These are phyloP conservation scores for Jaculus jaculus DNA, from an alignment of 2,113 vertebrate genomes.

Conservation along the genomic window DNA sequence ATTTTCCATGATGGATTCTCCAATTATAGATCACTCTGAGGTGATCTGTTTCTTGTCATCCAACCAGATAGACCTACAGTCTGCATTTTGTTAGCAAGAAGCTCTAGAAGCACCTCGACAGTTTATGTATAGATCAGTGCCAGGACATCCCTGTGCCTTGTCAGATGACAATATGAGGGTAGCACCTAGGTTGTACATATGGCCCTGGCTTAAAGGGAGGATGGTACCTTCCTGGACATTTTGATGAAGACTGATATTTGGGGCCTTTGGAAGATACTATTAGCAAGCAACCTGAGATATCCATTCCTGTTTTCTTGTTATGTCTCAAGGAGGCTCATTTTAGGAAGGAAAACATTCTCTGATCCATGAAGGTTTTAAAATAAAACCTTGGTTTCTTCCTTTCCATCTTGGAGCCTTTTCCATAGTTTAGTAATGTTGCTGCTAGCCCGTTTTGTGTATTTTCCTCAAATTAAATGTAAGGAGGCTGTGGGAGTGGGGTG, in stretches of 20 bases:
- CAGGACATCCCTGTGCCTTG: neutral
- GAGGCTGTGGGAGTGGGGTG: fast-evolving
- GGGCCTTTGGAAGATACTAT: neutral
- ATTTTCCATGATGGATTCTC: neutral
- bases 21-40: neutral
- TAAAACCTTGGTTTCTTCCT: neutral
- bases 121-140: neutral
- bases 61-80: neutral
- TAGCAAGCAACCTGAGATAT: neutral
- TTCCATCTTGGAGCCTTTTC: neutral
- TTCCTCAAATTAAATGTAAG: neutral
- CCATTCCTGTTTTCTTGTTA: neutral
- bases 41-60: neutral
- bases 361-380: neutral
- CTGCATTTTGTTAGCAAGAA: neutral
- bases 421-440: neutral
- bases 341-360: neutral
- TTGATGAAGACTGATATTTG: neutral
- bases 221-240: neutral
- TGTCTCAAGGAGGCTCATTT: neutral
- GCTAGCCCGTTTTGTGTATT: neutral
- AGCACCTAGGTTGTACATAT: fast-evolving
- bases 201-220: neutral
- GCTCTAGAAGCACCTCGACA: neutral
- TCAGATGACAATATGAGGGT: neutral